Evolutionary conservation across 2,888 invertebrate genomes (phyloP).

Genomic region (Scaptomyza reducta): DNA sequence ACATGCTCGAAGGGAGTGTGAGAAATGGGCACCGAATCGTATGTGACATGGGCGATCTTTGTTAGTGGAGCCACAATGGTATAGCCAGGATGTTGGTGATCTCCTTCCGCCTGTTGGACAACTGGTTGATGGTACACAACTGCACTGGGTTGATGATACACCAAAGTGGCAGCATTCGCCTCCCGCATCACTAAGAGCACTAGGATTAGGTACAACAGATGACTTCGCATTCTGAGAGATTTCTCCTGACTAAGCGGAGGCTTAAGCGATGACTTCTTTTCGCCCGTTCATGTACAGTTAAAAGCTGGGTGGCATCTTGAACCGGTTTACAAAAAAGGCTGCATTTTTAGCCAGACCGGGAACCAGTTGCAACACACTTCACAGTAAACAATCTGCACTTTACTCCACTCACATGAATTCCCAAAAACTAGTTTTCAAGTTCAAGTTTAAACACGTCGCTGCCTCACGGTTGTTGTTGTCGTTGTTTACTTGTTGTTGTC

Average conservation of each 20-base stretch:
- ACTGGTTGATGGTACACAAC: constrained; percentile 47
- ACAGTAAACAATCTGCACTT: constrained; percentile 37
- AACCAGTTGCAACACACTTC: constrained; percentile 64
- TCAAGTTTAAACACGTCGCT: constrained; percentile 71
- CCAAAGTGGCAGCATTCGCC: constrained; percentile 37
- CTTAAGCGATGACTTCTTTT: constrained; percentile 3
- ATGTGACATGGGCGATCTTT: constrained; percentile 76
- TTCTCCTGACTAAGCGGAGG: constrained; percentile 45
- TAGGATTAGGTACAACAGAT: constrained; percentile 1
- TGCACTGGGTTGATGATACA: constrained; percentile 48
- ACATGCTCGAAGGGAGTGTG: constrained; percentile 74
- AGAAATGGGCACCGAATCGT: constrained; percentile 74
- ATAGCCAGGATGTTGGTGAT: constrained; percentile 66
- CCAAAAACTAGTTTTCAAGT: constrained; percentile 80
- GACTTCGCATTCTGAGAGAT: constrained; percentile 31
- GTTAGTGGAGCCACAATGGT: constrained; percentile 75
- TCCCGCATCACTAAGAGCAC: constrained; percentile 10
- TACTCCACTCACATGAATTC: constrained; percentile 38
- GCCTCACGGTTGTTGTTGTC: constrained; percentile 4
- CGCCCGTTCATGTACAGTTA: constrained; percentile 53
- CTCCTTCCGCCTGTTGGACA: constrained; percentile 10
- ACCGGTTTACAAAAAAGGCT: constrained; percentile 54
- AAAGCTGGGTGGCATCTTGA: constrained; percentile 38
- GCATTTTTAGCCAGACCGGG: constrained; percentile 38
- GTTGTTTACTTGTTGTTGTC: constrained; percentile 23